Percentiles rank a stretch among this genome's conserved stretches.
Conservation (phyloP, 2,113 vertebrate genomes). For the Delphinus delphis region DNA sequence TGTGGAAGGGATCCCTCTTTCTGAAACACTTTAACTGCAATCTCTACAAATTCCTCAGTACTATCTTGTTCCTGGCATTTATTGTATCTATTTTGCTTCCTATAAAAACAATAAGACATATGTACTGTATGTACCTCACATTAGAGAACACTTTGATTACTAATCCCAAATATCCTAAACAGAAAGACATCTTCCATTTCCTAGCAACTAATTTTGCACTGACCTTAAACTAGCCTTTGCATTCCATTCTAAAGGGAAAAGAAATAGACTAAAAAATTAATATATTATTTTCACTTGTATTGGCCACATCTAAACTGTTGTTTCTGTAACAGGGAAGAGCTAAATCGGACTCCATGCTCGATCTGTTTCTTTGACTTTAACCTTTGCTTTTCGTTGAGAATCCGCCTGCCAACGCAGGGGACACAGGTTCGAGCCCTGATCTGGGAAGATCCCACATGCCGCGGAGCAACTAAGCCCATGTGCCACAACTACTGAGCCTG, state of each 20-base stretch:
- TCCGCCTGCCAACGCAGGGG: no score
- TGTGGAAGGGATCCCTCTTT: neutral
- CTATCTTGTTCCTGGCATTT: neutral
- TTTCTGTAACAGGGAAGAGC: neutral
- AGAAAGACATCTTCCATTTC: neutral
- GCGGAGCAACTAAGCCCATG: no score
- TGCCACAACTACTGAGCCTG: no score
- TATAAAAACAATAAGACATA: neutral
- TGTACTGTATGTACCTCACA: neutral
- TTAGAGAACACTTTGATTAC: neutral
- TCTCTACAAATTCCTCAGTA: neutral
- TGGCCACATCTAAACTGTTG: neutral
- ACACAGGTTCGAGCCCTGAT: no score
- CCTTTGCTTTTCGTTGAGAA: no score
- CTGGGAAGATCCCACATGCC: no score
- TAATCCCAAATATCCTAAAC: neutral
- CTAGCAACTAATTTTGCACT: neutral
- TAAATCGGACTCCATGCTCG: no score
- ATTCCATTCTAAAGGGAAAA: neutral
- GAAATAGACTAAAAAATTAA: neutral
- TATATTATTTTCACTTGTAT: neutral
- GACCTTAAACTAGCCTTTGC: neutral
- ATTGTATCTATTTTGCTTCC: neutral
- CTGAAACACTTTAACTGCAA: neutral
- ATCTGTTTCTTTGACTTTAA: no score